Percentiles rank a stretch among this genome's conserved stretches.
These are phyloP conservation scores for Coregonus suidteri DNA, from an alignment of 2,797 vertebrate genomes.

Conservation along the genomic window DNA sequence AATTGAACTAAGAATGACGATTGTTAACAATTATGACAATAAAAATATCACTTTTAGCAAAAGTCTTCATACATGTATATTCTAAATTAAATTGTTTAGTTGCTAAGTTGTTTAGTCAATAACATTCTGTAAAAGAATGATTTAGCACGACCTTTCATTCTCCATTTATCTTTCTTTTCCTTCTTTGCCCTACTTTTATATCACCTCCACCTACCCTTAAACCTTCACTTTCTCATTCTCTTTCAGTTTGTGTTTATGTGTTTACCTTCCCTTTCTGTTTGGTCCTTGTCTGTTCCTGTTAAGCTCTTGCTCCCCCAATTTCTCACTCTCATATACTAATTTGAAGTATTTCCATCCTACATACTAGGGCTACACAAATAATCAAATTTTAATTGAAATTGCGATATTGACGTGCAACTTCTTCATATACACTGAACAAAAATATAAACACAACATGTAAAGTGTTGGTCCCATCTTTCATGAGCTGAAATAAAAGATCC, in stretches of 20 bases:
- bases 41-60: constrained; percentile 73
- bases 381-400: too few species aligned
- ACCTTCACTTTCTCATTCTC: constrained; percentile 32
- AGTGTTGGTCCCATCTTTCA: too few species aligned
- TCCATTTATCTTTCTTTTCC: constrained; percentile 32
- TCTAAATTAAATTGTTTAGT: neutral
- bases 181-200: constrained; percentile 16
- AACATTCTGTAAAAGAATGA: neutral
- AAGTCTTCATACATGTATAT: constrained; percentile 16
- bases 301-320: neutral
- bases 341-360: neutral
- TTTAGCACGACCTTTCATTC: neutral
- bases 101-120: neutral
- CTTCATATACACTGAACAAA: too few species aligned
- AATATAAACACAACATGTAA: too few species aligned
- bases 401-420: too few species aligned
- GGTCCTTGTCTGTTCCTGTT: constrained; percentile 11
- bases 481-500: too few species aligned
- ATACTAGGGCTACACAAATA: neutral
- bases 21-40: constrained; percentile 73
- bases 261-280: neutral
- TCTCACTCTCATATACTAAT: neutral
- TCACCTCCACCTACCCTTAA: constrained; percentile 37
- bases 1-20: constrained; percentile 76
- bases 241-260: constrained; percentile 44